Evolutionary conservation across 1,140 invertebrate species (phyloP), one percentile per base, ranked within the genome.

Genomic region (Drosophila nebulosa): DNA sequence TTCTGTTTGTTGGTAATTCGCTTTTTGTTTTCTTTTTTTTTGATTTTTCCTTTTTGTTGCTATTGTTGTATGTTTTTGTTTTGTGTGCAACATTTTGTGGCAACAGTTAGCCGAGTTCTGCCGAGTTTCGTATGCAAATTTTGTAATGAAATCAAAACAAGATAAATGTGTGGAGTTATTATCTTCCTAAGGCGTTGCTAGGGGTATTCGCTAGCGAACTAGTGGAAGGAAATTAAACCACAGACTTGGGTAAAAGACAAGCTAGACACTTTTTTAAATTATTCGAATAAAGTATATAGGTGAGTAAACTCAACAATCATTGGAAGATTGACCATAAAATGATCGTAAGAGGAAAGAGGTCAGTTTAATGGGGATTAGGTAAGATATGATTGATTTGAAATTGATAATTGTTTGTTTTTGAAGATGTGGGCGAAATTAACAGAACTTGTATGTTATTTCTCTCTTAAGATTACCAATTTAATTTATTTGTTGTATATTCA

Each of bases 141-240:
- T 66, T 55, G 51, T 62, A 39, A 61, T 73, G 46, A 56, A 78
- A 77, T 53, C 36, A 56, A 58, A 64, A 74, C 46, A 26, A n/a
- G 57, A 24, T 50, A 55, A 35, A 21, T 35, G 26, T 60, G 22
- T n/a, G n/a, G 4, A 50, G 39, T 26, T 68, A 27, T 32, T 46
- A 46, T 46, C 16, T n/a, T 14, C 18, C 4, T 42, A 42, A 2
- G 7, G 16, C 7, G 10, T 10, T 46, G 39, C n/a, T 10, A 46
- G 39, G 39, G 39, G 39, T 46, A 10, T 46, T 10, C 39, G 7
- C 39, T 9, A 46, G n/a, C 7, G 18, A 46, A 46, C 39, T 46
- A 10, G n/a, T n/a, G n/a, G n/a, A n/a, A 9, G 16, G 10, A 21
- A 21, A 21, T 46, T 6, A 6, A 9, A 14, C 14, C 14, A 42